Conservation (phyloP, 2,113 vertebrate genomes). For the Grantiella picta region DNA sequence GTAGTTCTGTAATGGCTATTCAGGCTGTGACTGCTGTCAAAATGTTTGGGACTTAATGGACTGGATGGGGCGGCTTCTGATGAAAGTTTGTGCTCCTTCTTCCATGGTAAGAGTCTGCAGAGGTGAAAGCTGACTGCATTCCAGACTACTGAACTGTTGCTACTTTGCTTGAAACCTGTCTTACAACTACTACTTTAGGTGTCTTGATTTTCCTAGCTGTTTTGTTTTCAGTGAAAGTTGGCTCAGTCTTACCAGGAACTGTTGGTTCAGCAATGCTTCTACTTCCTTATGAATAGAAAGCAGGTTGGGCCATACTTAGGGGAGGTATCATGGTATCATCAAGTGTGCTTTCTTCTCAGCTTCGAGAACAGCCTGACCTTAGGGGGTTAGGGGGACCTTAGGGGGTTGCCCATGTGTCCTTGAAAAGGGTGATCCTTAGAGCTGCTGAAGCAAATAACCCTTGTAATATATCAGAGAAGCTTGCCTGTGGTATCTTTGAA, state of each 20-base stretch:
- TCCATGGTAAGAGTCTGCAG: accelerated
- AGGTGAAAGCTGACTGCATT: not conserved
- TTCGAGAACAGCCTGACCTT: not conserved
- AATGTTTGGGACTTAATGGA: not conserved
- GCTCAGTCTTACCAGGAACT: not conserved
- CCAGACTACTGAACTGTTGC: not conserved
- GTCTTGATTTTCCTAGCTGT: not conserved
- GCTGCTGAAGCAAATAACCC: not conserved
- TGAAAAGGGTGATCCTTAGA: not conserved
- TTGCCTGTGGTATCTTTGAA: not conserved
- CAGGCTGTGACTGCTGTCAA: not conserved
- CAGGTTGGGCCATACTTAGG: not conserved
- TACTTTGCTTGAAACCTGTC: not conserved
- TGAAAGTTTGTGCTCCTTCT: not conserved
- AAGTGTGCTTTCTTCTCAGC: not conserved
- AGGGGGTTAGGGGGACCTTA: not conserved
- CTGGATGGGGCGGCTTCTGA: not conserved
- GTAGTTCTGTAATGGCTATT: not conserved
- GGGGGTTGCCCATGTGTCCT: not conserved
- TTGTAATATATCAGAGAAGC: not conserved
- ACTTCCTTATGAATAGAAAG: not conserved
- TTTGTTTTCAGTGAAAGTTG: not conserved
- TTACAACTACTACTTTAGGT: not conserved
- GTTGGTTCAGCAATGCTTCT: not conserved
- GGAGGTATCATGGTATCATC: not conserved